phyloP scores from a whole-genome alignment of 2,113 vertebrate species.

The Perognathus longimembris region DNA sequence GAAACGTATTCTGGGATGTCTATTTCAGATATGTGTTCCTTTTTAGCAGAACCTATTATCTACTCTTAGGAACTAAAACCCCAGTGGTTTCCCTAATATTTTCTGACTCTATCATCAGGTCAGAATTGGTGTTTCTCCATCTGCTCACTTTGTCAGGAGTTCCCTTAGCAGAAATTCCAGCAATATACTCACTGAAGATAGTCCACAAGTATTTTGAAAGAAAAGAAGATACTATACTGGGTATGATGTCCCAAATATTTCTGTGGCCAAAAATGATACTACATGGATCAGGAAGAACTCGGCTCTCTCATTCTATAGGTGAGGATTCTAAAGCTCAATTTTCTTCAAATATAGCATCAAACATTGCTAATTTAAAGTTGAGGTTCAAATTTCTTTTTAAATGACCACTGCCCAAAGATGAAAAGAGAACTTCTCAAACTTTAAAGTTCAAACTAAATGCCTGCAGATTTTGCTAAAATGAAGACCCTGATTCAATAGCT shows the following conservation, averaged over 20 bases:
- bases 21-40: constrained; percentile 62
- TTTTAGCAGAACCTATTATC: constrained; percentile 52
- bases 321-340: neutral
- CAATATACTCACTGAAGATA: constrained; percentile 29
- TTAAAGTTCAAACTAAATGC: constrained; percentile 10
- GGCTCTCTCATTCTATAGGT: neutral
- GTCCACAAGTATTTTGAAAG: constrained; percentile 42
- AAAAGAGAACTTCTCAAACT: constrained; percentile 46
- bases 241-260: constrained; percentile 22
- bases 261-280: constrained; percentile 41
- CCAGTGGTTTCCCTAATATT: constrained; percentile 21
- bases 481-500: neutral
- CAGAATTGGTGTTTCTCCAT: constrained; percentile 61
- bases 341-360: constrained; percentile 42
- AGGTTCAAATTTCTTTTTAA: constrained; percentile 3
- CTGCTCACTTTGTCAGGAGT: constrained; percentile 35
- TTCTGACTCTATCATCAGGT: neutral
- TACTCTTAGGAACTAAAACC: constrained; percentile 13
- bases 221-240: constrained; percentile 36
- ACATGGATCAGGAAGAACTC: constrained; percentile 52
- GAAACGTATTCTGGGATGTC: constrained; percentile 69
- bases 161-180: constrained; percentile 52
- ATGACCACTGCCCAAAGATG: neutral
- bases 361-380: neutral
- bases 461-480: constrained; percentile 15